Evolutionary conservation across 2,888 invertebrate species (phyloP).

Genomic region (Cremastinae sp.): DNA sequence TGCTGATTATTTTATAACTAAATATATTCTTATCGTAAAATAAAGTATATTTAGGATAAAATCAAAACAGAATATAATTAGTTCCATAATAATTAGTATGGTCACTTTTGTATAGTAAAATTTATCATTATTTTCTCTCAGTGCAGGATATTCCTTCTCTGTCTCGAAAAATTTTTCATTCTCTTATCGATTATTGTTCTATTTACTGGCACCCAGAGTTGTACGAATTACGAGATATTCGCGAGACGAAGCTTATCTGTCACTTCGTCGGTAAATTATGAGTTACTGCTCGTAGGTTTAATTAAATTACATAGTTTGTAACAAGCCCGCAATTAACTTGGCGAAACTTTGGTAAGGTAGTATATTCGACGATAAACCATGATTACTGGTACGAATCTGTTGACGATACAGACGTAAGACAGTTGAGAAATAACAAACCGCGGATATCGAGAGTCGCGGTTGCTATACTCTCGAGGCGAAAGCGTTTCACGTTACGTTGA

Average conservation of each 20-base stretch:
- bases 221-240: background rate
- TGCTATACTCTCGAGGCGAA: background rate
- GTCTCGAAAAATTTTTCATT: too few relatives aligned
- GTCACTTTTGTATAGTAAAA: too few relatives aligned
- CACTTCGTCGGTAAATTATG: slow-evolving; percentile 7
- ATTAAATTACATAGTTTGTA: slow-evolving; percentile 45
- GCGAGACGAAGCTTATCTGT: background rate
- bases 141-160: too few relatives aligned
- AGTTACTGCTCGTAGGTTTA: slow-evolving; percentile 18
- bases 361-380: slow-evolving; percentile 32
- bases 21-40: too few relatives aligned
- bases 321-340: background rate
- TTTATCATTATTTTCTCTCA: too few relatives aligned
- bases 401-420: slow-evolving; percentile 32
- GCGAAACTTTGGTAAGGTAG: slow-evolving; percentile 20
- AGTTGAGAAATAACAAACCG: slow-evolving; percentile 18
- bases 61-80: too few relatives aligned
- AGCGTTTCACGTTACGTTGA: background rate
- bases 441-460: background rate
- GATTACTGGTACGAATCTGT: slow-evolving; percentile 34
- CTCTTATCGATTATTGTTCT: too few relatives aligned
- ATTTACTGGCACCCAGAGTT: background rate
- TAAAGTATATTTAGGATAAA: too few relatives aligned
- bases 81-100: too few relatives aligned
- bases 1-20: too few relatives aligned